Evolutionary conservation across 1,140 invertebrate genomes (phyloP), one percentile per base, ranked within the genome.

Genomic region (Lepidurus apus): DNA sequence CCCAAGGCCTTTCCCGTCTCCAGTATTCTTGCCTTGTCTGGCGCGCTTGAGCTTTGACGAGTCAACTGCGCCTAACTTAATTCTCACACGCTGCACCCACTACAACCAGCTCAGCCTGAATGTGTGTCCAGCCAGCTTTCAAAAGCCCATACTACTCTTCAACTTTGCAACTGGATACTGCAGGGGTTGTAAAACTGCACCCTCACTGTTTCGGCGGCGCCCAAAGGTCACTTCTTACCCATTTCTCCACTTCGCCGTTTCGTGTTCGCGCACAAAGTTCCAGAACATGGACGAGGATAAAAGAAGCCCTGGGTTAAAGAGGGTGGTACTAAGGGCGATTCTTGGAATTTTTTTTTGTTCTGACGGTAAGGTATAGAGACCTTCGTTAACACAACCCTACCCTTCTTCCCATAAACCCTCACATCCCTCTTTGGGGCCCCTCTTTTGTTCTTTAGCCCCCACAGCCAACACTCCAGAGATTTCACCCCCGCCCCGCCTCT

Each of bases 211-310:
- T 65, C 53, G 53, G 53, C 53, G 53, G 53, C 53, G 53, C 53
- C 53, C 53, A 65, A 65, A 65, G 53, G 53, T 65, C 53, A 65
- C 53, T 65, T 65, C 47, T 65, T 65, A 65, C 47, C 47, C 47
- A 65, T 65, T 65, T 65, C 47, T 65, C 47, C 47, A 13, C 13
- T 21, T 65, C 53, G 21, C 53, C 53, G 53, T 65, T 65, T 65
- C 53, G 53, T 65, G 53, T 17, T 65, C 53, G 21, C 17, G 53
- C 53, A 65, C 53, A n/a, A 17, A 13, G 17, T 17, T 65, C 13
- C 53, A 47, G 45, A 47, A 47, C 2, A 47, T 65, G 13, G 13
- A 21, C 4, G 4, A 21, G 7, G 4, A 65, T n/a, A 65, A 21
- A 65, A 65, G 53, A 65, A 13, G 17, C 17, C 17, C 21, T 65